Evolutionary conservation across 2,888 invertebrate genomes (phyloP), one percentile per base, ranked within the genome.

Genomic region (Rhamphomyia laevipes): DNA sequence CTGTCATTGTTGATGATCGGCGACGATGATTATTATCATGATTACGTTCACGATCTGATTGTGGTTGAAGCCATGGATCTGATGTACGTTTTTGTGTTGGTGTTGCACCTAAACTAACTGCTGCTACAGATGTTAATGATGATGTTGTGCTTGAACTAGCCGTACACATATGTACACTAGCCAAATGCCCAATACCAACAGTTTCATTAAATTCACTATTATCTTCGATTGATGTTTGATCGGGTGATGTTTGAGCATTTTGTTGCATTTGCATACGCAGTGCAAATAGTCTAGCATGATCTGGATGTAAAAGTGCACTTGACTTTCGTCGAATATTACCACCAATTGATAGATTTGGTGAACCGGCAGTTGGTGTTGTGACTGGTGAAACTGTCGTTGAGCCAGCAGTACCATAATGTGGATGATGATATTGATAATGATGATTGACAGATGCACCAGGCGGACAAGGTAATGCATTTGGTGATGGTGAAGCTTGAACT

Each of bases 221-320:
- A 53, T 71, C 70, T 60, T 71, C 70, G 51, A 70, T 62, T 18
- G 70, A 70, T 13, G 68, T 70, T 55, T 70, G 66, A 60, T 71
- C 63, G 31, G 68, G 65, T 17, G 66, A 64, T 53, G 67, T 66
- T 49, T 65, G 70, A 43, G 66, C 58, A 2, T 64, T 63, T 55
- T 73, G 63, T 33, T 44, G 47, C 37, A 37, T 38, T 50, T 67
- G 67, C 66, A 67, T 67, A 9, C 70, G 59, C 51, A 70, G 68
- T 18, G 74, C 68, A 51, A 80, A 73, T n/a, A 81, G 67, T 12
- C 81, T 70, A 18, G 83, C 83, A 64, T 82, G 82, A 61, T 83
- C 81, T 9, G 83, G 83, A 69, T 83, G 83, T 49, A 83, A 70
- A 3, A 82, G 69, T 42, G 75, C 70, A 58, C 74, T 74, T 56